A percentile compares a stretch with the other conserved stretches of the same genome.
Conservation (phyloP, 1,140 invertebrate species). For the Conus ventricosus region DNA sequence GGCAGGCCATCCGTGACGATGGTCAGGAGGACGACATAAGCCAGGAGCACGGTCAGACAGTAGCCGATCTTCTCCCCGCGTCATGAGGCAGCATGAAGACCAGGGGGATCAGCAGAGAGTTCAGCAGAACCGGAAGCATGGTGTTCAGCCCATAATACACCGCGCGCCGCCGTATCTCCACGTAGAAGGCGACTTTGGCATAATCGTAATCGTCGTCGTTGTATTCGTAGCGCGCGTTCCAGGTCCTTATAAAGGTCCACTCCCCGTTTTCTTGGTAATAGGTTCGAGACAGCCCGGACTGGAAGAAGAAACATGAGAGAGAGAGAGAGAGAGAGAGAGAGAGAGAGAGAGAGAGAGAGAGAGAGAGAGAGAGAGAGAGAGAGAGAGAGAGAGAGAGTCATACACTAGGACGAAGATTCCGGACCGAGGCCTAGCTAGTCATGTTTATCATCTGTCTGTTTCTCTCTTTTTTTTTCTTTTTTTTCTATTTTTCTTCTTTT, state of each 20-base stretch:
- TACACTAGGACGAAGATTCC: no score
- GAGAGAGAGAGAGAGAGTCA: no score
- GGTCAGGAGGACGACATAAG: constrained; percentile 54
- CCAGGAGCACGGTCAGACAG: constrained; percentile 51
- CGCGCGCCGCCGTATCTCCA: constrained; percentile 41
- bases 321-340: no score
- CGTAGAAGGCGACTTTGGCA: constrained; percentile 47
- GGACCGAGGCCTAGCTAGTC: no score
- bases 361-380: no score
- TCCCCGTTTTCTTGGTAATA: constrained; percentile 47
- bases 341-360: no score
- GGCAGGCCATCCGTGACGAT: constrained; percentile 53
- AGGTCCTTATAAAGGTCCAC: constrained; percentile 39
- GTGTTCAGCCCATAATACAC: constrained; percentile 50
- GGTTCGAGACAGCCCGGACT: no score
- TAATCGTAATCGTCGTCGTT: constrained; percentile 31
- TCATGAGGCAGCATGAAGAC: constrained; percentile 55
- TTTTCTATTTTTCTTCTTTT: no score
- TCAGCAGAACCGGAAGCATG: constrained; percentile 51
- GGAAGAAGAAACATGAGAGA: no score
- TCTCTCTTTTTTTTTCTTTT: no score
- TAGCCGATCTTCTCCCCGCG: constrained; percentile 57
- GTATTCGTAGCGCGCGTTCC: constrained; percentile 1
- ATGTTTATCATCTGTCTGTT: no score
- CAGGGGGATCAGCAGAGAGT: constrained; percentile 44